Evolutionary conservation across 2,888 invertebrate genomes (phyloP).

Genomic region (Spilosoma lubricipeda): DNA sequence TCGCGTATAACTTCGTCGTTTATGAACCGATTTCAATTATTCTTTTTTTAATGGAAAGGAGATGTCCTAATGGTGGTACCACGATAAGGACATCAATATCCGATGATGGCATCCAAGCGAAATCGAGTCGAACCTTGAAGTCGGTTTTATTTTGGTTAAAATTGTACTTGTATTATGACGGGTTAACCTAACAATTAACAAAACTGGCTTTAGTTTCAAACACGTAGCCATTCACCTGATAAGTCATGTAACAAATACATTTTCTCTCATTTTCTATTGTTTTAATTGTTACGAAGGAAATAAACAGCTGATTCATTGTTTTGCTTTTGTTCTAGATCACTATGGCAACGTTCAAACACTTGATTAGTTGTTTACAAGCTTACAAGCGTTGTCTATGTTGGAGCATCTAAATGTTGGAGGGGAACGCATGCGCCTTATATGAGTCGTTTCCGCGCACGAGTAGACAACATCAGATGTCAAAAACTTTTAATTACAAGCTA

Average conservation of each 20-base stretch:
- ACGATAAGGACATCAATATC: too few species aligned
- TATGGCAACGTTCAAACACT: slow-evolving; percentile 25
- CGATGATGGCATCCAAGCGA: too few species aligned
- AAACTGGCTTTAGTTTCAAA: background rate
- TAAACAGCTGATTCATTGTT: slow-evolving; percentile 21
- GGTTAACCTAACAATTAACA: background rate
- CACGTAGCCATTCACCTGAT: background rate
- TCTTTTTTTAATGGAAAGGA: too few species aligned
- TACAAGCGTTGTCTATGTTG: slow-evolving; percentile 36
- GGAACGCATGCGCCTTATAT: slow-evolving; percentile 63
- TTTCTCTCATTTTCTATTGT: background rate
- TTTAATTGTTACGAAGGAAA: background rate
- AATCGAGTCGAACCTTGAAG: too few species aligned
- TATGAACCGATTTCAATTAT: too few species aligned
- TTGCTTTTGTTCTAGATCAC: slow-evolving; percentile 24
- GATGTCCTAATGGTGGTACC: too few species aligned
- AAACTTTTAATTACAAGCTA: slow-evolving; percentile 26
- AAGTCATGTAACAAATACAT: slow-evolving; percentile 1
- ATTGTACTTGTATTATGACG: background rate
- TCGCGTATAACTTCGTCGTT: too few species aligned
- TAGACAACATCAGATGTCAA: slow-evolving; percentile 34
- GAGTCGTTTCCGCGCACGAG: slow-evolving; percentile 53
- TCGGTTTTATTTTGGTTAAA: too few species aligned
- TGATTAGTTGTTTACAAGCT: slow-evolving; percentile 15
- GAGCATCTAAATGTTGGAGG: slow-evolving; percentile 50